Percentiles rank a stretch among this genome's conserved stretches.
Conservation (phyloP, 2,888 invertebrate species). For the Sarcophaga carnaria region DNA sequence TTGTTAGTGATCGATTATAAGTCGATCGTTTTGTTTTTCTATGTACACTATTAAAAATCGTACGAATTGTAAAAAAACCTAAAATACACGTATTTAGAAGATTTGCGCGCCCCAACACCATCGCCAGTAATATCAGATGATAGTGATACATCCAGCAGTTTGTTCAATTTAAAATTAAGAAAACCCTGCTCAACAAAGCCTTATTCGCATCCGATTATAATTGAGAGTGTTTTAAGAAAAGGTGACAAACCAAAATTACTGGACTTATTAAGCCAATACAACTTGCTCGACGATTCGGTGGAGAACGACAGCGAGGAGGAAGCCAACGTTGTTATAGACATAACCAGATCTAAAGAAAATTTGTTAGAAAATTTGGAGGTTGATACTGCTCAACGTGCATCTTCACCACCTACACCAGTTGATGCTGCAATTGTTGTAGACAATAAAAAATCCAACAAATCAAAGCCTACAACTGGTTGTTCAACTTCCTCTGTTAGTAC, state of each 20-base stretch:
- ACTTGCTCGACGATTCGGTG: constrained; percentile 38
- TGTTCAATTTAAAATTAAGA: constrained; percentile 22
- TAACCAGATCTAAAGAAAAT: constrained; percentile 51
- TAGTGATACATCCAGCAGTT: constrained; percentile 38
- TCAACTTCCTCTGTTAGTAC: constrained; percentile 32
- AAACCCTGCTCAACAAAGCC: constrained; percentile 31
- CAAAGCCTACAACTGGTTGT: not conserved
- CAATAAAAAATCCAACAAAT: constrained; percentile 1
- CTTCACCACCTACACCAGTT: constrained; percentile 12
- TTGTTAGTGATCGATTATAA: constrained; percentile 39
- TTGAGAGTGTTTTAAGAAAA: constrained; percentile 53
- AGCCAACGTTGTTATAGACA: constrained; percentile 52
- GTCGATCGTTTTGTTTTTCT: constrained; percentile 42
- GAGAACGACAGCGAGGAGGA: constrained; percentile 22
- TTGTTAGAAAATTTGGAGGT: constrained; percentile 30
- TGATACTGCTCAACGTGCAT: not conserved
- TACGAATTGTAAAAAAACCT: constrained; percentile 55
- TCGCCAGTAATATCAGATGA: constrained; percentile 71
- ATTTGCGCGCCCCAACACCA: constrained; percentile 69
- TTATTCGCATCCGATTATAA: constrained; percentile 53
- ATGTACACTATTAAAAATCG: constrained; percentile 32
- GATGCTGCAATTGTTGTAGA: constrained; percentile 6
- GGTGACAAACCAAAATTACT: constrained; percentile 59
- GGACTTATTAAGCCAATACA: constrained; percentile 47
- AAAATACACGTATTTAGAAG: constrained; percentile 70